Percentiles rank a stretch among this genome's conserved stretches.
These are phyloP conservation scores for Parazoanthus swiftii DNA, from an alignment of 92 coral and sea anemone species.

Conservation along the genomic window DNA sequence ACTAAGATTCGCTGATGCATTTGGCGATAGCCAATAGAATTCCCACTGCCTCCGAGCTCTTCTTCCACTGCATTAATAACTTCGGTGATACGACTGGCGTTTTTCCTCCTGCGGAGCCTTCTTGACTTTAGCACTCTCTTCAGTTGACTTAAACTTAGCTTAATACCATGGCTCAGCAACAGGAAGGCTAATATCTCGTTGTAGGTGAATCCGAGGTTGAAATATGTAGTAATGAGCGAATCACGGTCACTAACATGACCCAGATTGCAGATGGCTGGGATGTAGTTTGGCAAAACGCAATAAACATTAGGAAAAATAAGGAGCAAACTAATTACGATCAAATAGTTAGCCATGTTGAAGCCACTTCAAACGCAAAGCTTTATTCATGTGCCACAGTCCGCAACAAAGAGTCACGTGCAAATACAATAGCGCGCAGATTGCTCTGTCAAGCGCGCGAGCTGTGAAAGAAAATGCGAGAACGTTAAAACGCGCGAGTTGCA, in stretches of 20 bases:
- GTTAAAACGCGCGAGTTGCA: neutral
- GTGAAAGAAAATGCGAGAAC: constrained; percentile 2
- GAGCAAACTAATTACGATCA: neutral
- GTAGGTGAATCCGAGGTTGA: constrained; percentile 41
- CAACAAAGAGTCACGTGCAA: too few relatives aligned
- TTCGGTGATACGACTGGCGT: constrained; percentile 27
- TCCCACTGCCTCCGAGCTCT: constrained; percentile 40
- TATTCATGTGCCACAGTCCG: neutral
- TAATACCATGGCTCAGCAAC: constrained; percentile 33
- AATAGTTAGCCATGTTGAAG: constrained; percentile 15
- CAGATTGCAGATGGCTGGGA: neutral
- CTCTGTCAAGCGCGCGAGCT: neutral
- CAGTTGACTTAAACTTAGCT: constrained; percentile 37
- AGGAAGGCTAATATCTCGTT: constrained; percentile 35
- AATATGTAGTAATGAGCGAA: constrained; percentile 25
- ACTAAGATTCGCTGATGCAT: constrained; percentile 26
- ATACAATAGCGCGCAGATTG: too few relatives aligned
- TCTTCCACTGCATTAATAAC: constrained; percentile 28
- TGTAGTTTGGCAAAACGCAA: constrained; percentile 30
- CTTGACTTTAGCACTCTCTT: constrained; percentile 38
- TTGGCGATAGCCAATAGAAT: constrained; percentile 39
- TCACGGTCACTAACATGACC: constrained; percentile 30
- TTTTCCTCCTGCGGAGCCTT: constrained; percentile 28
- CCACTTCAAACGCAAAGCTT: constrained; percentile 11
- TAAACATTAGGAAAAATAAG: constrained; percentile 27